Percentiles rank a stretch among this genome's conserved stretches.
Conservation (phyloP, 2,888 invertebrate genomes). For the Ptilodon capucinus region DNA sequence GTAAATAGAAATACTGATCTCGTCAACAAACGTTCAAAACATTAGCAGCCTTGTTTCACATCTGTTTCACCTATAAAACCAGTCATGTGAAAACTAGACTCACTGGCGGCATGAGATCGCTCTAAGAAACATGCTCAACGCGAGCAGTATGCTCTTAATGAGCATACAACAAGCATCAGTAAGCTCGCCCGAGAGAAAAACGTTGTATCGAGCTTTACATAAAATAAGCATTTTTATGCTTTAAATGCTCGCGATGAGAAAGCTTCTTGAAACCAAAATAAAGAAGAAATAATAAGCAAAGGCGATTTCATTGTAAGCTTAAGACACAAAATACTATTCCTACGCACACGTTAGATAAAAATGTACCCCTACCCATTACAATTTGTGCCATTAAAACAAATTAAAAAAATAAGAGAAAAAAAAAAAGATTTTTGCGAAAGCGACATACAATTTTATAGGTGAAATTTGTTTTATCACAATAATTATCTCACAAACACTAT, state of each 20-base stretch:
- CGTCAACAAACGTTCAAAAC: slow-evolving; percentile 40
- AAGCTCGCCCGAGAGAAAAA: too few relatives aligned
- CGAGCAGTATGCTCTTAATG: too few relatives aligned
- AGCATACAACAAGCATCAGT: too few relatives aligned
- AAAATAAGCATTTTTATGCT: too few relatives aligned
- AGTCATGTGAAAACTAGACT: slow-evolving; percentile 63
- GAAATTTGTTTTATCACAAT: slow-evolving; percentile 38
- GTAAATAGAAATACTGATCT: slow-evolving; percentile 77
- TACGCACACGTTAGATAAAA: slow-evolving; percentile 19
- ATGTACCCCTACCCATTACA: neutral
- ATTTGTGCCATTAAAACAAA: slow-evolving; percentile 8
- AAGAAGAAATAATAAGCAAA: slow-evolving; percentile 1
- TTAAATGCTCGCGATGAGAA: too few relatives aligned
- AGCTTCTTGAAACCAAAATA: slow-evolving; percentile 10
- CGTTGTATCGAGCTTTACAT: too few relatives aligned
- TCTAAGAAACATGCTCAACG: neutral
- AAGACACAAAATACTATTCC: slow-evolving; percentile 28
- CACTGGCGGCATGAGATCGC: slow-evolving; percentile 31
- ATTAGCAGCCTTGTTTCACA: slow-evolving; percentile 59
- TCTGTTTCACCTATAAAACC: slow-evolving; percentile 81
- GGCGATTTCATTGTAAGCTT: slow-evolving; percentile 2
- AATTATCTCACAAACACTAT: neutral
- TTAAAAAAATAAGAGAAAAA: too few relatives aligned
- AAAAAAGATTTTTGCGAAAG: slow-evolving; percentile 1
- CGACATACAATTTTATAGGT: slow-evolving; percentile 64